Base-by-base conservation (phyloP, 1,140 invertebrate genomes). In the Diuraphis noxia region DNA sequence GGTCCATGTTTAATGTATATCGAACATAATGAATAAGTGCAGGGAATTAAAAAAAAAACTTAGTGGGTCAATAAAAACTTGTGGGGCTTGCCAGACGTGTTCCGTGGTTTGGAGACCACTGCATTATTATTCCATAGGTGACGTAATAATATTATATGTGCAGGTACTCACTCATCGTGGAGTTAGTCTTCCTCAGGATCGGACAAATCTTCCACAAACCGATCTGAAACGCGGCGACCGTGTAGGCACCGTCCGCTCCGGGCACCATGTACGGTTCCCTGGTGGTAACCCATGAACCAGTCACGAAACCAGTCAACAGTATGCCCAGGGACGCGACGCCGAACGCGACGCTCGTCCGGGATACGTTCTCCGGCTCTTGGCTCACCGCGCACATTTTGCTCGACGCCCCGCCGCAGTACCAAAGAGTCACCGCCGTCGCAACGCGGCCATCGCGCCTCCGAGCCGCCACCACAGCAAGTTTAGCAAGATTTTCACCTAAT, bases 121-220 rank as follows among this genome's bases (percentile, higher is more conserved):
- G 38, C 34, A 36, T 7, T 34, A 77, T 36, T n/a, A n/a, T n/a
- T n/a, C n/a, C n/a, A n/a, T n/a, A n/a, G n/a, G n/a, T n/a, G n/a
- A 6, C n/a, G n/a, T n/a, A n/a, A 36, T 9, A 36, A 79, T 7
- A 63, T 9, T 0, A 56, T 8, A 34, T 21, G 72, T 21, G 72
- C 1, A 63, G 72, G 9, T 89, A 92, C 92, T 93, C 84, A 93
- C 92, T 91, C 25, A 84, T 56, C 34, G 92, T 92, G 21, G 77
- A 92, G 92, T 93, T 93, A 40, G 88, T 89, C 52, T 92, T 92
- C 88, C 92, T 93, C 52, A 93, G 56, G 0, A 93, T 93, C 17
- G 94, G 94, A 93, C 94, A 95, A n/a, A 94, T 94, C 81, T 94
- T 93, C 94, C 94, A 95, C 90, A 95, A 93, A 85, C 94, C 94